Evolutionary conservation across 2,888 invertebrate species (phyloP), one percentile per base, ranked within the genome.

Genomic region (Ormia ochracea): DNA sequence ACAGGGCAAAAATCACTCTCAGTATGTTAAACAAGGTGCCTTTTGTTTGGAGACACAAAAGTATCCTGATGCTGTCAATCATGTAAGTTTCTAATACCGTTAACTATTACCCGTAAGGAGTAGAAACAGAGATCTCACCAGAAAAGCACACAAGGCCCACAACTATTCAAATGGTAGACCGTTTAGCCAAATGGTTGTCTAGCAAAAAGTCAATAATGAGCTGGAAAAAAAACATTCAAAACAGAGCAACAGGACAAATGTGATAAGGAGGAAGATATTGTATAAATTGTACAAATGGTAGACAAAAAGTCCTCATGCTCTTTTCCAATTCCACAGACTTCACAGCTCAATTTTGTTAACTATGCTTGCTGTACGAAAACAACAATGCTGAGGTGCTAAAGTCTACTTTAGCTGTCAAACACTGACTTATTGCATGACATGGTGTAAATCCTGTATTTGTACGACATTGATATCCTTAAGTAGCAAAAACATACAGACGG

Each of bases 11-110:
- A 90, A 90, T 5, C 93, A 94, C 0, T 91, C 92, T 0, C 84
- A 86, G 12, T 97, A 97, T 86, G 92, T 91, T 70, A 93, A 93
- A 82, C 96, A 96, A 84, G 94, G 94, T 0, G 95, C 95, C 2
- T 93, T 98, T 85, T 97, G 96, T 86, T 90, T 98, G 65, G 97
- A 98, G 91, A 95, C 98, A 0, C 98, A 98, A 90, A 96, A 96
- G 87, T 98, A 94, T 90, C 98, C 98, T 0, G 96, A 98, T 90
- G 96, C 97, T 10, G 91, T 96, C 0, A 96, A 97, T 89, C 93
- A 95, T 88, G 95, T 94, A 89, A 92, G 92, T 83, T 56, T 54
- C 33, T 21, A 72, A 58, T 76, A 56, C 56, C 66, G 63, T 48
- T 33, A 4, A 21, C 41, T 36, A 41, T 58, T 56, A 31, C 41